These are phyloP conservation scores for Nyctibius grandis DNA, from an alignment of 2,797 vertebrate genomes.

Conservation along the genomic window DNA sequence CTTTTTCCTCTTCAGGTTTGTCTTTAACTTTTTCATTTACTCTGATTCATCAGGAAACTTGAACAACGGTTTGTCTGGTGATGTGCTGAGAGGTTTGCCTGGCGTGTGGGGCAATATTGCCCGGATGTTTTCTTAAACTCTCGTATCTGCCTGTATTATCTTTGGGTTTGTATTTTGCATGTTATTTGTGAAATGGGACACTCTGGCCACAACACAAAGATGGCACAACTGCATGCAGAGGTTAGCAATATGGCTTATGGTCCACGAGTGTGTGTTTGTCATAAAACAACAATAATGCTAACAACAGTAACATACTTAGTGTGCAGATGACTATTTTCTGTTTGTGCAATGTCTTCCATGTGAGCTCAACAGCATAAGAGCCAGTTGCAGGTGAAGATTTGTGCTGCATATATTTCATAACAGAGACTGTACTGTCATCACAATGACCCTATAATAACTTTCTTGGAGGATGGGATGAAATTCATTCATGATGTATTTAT, in stretches of 20 bases:
- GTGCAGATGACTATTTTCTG: background rate
- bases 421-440: background rate
- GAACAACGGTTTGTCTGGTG: background rate
- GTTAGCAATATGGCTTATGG: background rate
- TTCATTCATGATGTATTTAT: background rate
- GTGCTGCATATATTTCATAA: background rate
- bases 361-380: background rate
- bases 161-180: background rate
- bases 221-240: background rate
- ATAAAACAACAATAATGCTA: background rate
- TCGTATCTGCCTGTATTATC: background rate
- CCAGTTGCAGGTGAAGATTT: background rate
- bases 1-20: background rate
- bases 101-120: background rate
- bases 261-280: background rate
- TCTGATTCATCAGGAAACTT: background rate
- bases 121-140: background rate
- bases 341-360: background rate
- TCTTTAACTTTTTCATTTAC: background rate
- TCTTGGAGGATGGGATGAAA: background rate
- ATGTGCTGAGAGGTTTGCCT: background rate
- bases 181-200: background rate
- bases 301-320: background rate
- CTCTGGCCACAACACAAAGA: background rate
- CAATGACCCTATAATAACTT: background rate